These are phyloP conservation scores for Lampris megalopsis DNA, from an alignment of 2,113 vertebrate species.

Conservation along the genomic window DNA sequence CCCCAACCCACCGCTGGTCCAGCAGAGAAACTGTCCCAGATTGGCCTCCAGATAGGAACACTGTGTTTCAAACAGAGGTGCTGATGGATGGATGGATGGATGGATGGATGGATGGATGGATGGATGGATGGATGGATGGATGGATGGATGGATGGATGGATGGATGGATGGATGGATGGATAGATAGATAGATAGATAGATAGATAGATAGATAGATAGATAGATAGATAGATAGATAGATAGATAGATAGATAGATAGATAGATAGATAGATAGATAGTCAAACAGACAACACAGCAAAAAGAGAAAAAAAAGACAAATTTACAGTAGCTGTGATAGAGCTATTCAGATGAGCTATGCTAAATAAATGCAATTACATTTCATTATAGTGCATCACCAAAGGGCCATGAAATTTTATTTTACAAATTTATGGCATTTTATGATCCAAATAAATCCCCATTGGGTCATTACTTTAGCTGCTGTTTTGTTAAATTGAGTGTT, in stretches of 20 bases:
- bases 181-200: too few species aligned
- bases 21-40: slow-evolving; percentile 88
- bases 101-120: neutral
- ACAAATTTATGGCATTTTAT: neutral
- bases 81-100: slow-evolving; percentile 58
- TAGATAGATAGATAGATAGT: too few species aligned
- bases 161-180: too few species aligned
- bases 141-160: too few species aligned
- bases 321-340: slow-evolving; percentile 1
- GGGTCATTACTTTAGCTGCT: slow-evolving; percentile 11
- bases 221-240: too few species aligned
- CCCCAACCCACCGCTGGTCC: slow-evolving; percentile 76
- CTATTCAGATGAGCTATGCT: neutral
- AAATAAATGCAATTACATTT: neutral
- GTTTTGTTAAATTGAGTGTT: slow-evolving; percentile 39
- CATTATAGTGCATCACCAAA: slow-evolving; percentile 9
- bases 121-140: too few species aligned
- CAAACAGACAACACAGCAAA: neutral
- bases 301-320: neutral
- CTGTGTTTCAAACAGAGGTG: slow-evolving; percentile 92
- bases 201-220: too few species aligned
- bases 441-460: slow-evolving; percentile 33
- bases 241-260: too few species aligned
- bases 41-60: slow-evolving; percentile 89
- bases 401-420: slow-evolving; percentile 34